These are phyloP conservation scores for Tethea ocularis DNA, from an alignment of 2,888 invertebrate genomes.

Conservation along the genomic window DNA sequence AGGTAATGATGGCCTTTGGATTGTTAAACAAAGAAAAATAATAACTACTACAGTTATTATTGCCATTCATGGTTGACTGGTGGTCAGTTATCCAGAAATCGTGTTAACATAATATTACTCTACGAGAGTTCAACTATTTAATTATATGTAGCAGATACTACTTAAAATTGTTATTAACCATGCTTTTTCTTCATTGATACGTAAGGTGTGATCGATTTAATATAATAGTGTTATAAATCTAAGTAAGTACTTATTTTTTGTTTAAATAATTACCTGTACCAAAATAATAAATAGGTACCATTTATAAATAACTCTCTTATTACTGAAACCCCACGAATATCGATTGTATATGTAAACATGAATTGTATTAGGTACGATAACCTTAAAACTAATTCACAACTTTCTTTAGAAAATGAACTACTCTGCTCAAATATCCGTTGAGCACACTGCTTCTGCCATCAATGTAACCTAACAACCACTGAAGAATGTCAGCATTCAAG, in stretches of 20 bases:
- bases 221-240: no score
- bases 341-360: no score
- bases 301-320: no score
- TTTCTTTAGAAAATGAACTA: no score
- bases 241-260: no score
- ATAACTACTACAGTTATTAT: conserved; percentile 27
- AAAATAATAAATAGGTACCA: no score
- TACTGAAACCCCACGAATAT: no score
- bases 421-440: neutral
- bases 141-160: neutral
- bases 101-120: conserved; percentile 44
- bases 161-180: neutral
- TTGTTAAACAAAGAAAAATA: conserved; percentile 40
- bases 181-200: neutral
- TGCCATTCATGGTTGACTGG: conserved; percentile 45
- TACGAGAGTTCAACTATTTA: conserved; percentile 26
- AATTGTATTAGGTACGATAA: no score
- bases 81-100: conserved; percentile 36
- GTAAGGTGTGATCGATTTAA: neutral
- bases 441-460: conserved; percentile 32
- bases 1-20: conserved; percentile 39
- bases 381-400: no score
- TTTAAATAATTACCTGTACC: no score
- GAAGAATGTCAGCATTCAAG: conserved; percentile 78
- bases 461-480: conserved; percentile 47